phyloP scores from a whole-genome alignment of 2,888 invertebrate genomes.

The Pherbina coryleti region DNA sequence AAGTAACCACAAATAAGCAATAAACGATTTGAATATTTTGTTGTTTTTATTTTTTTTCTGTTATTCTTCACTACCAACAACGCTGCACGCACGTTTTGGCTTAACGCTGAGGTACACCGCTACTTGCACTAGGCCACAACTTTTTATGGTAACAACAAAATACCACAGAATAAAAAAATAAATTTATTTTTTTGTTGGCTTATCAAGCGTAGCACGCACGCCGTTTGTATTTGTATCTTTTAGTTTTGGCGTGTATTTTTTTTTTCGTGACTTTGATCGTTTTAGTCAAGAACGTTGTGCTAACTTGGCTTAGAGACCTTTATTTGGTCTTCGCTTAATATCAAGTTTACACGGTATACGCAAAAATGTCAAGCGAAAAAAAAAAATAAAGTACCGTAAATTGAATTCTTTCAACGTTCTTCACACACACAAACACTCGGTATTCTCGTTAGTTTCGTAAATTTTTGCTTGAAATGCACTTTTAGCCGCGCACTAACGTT shows the following conservation, averaged over 20 bases:
- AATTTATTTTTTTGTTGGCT: neutral
- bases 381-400: neutral
- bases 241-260: neutral
- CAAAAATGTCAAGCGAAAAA: neutral
- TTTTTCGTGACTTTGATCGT: neutral
- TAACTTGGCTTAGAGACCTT: neutral
- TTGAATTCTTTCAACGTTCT: neutral
- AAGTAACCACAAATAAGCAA: neutral
- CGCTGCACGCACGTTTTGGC: neutral
- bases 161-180: too few species aligned
- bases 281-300: slow-evolving; percentile 9
- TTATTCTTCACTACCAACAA: neutral
- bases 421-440: neutral
- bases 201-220: slow-evolving; percentile 31
- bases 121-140: too few species aligned
- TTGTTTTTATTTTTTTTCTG: neutral
- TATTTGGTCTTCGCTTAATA: too few species aligned
- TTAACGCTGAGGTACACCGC: too few species aligned
- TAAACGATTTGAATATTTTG: neutral
- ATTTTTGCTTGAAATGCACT: neutral
- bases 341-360: neutral
- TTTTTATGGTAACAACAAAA: too few species aligned
- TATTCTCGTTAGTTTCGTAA: neutral
- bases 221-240: neutral
- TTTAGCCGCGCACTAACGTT: neutral